These are phyloP conservation scores for Lanistes nyassanus DNA, from an alignment of 1,140 invertebrate species.

Conservation along the genomic window DNA sequence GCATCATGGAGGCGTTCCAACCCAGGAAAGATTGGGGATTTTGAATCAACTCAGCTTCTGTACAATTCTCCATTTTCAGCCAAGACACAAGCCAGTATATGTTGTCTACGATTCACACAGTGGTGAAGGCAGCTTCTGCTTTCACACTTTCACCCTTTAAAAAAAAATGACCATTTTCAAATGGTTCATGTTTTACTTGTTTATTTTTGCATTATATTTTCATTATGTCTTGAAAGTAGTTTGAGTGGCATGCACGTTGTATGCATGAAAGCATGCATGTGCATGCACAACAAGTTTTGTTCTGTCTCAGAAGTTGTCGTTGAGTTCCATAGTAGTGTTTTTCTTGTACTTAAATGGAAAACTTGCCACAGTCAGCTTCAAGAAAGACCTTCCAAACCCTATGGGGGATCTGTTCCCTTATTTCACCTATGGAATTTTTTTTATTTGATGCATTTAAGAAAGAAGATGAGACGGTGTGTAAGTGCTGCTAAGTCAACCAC, in stretches of 20 bases:
- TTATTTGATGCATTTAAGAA: constrained; percentile 6
- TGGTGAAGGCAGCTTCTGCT: constrained; percentile 37
- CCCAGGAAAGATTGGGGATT: constrained; percentile 51
- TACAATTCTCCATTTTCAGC: constrained; percentile 45
- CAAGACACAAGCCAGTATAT: constrained; percentile 41
- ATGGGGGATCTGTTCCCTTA: too few species aligned
- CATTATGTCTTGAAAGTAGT: too few species aligned
- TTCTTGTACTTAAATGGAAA: too few species aligned
- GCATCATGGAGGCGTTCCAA: constrained; percentile 36
- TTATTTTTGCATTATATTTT: neutral
- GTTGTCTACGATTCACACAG: constrained; percentile 54
- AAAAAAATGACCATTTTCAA: neutral
- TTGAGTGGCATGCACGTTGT: too few species aligned
- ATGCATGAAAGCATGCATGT: too few species aligned
- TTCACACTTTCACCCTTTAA: neutral
- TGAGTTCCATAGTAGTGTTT: too few species aligned
- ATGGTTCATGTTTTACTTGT: neutral
- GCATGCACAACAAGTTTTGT: too few species aligned
- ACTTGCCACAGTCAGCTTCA: too few species aligned
- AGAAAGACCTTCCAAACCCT: too few species aligned
- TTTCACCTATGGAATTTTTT: too few species aligned
- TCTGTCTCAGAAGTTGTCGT: too few species aligned
- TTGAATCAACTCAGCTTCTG: constrained; percentile 34
- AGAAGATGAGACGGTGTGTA: neutral
- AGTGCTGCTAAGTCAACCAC: neutral